Percentiles rank a stretch among this genome's conserved stretches.
Conservation (phyloP, 2,888 invertebrate genomes). For the Campaea margaritaria region DNA sequence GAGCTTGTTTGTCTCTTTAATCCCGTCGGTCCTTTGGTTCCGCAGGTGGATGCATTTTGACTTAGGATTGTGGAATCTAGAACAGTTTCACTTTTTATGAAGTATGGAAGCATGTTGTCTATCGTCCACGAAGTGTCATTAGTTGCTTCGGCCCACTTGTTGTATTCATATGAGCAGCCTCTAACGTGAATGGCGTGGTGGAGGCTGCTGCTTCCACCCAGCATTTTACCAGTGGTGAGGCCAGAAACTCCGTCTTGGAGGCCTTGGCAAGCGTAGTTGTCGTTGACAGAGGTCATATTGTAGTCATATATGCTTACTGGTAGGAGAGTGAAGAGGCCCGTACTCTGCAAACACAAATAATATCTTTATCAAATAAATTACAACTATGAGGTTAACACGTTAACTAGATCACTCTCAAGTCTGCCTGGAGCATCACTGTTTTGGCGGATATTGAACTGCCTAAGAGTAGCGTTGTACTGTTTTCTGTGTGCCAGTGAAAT, state of each 20-base stretch:
- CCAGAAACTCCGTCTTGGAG: constrained; percentile 24
- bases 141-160: constrained; percentile 47
- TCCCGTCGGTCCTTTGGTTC: constrained; percentile 46
- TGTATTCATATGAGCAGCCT: constrained; percentile 49
- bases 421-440: too few species aligned
- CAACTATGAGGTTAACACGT: too few species aligned
- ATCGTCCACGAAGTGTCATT: constrained; percentile 51
- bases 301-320: constrained; percentile 48
- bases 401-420: too few species aligned
- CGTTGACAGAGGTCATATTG: constrained; percentile 48
- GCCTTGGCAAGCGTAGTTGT: constrained; percentile 45
- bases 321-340: constrained; percentile 46
- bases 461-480: too few species aligned
- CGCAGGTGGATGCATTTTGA: constrained; percentile 36
- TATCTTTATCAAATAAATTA: too few species aligned
- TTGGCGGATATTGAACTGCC: too few species aligned
- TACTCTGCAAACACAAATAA: constrained; percentile 42
- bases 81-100: constrained; percentile 54
- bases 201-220: constrained; percentile 58
- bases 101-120: constrained; percentile 47
- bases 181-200: constrained; percentile 50
- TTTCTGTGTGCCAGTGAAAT: too few species aligned
- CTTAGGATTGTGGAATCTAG: constrained; percentile 41
- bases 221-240: constrained; percentile 54
- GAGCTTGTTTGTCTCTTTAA: constrained; percentile 39